Base-by-base conservation (phyloP, 2,113 vertebrate genomes). In the Nothocercus nigrocapillus region DNA sequence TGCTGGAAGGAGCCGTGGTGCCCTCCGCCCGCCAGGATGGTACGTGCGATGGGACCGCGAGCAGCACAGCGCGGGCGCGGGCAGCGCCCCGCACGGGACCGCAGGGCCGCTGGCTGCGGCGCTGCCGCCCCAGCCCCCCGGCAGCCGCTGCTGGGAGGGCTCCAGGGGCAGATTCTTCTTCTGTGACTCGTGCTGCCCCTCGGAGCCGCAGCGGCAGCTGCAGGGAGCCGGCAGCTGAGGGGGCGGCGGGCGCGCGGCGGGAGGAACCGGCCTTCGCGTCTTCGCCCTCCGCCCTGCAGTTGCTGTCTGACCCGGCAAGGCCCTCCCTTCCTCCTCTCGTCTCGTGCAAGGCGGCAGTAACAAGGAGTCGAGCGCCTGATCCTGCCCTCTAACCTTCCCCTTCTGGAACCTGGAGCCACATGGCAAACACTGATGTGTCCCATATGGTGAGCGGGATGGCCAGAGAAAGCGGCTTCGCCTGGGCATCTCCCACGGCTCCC, bases 181-280 rank as follows among this genome's bases (percentile, higher is more conserved):
- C 49, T 25, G 62, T 59, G 89, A 92, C 78, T 72, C 45, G 49
- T 64, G 69, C 82, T 78, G 42, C 58, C 92, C 70, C 82, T 74
- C 82, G 2, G 53, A 89, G 76, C 49, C 61, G 15, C 51, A 6
- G 89, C 51, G 69, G 91, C 88, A 94, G 93, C 95, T 97, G 95
- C 19, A 3, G 53, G 67, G 47, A 85, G 32, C 40, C 63, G 58
- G 91, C 94, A 94, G 90, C 91, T 96, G 92, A 93, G 72, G 72
- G 54, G 78, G 83, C 45, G 73, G 88, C 49, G 59, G 69, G 92
- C 76, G 82, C 70, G 11, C 49, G 56, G 44, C 76, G 3, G 49
- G 62, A 69, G 79, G 59, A 79, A 82, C 62, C 7, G 59, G 56
- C 49, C 79, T 82, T 54, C 28, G 90, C 53, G 73, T 92, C 82